Evolutionary conservation across 2,113 vertebrate species (phyloP).

Genomic region (Centrocercus urophasianus): DNA sequence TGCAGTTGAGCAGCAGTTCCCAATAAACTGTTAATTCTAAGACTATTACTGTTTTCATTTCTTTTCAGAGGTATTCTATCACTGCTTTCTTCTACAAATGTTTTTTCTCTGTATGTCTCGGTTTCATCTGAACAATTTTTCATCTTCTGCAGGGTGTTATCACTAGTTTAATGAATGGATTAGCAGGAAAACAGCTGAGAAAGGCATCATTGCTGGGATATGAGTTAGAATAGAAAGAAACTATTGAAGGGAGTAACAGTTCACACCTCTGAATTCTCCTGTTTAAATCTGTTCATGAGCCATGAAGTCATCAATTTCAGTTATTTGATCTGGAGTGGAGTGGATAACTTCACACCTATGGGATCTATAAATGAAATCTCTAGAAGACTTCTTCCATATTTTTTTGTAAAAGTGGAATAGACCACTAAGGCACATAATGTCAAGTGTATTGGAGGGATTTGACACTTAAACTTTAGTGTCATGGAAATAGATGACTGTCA

Average conservation of each 20-base stretch:
- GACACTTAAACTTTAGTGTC: background rate
- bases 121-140: background rate
- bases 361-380: background rate
- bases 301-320: background rate
- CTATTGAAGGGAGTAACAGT: background rate
- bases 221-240: background rate
- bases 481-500: background rate
- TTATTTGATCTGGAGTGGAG: background rate
- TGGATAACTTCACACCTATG: background rate
- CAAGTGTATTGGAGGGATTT: background rate
- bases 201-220: background rate
- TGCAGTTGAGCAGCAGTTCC: background rate
- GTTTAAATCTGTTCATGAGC: background rate
- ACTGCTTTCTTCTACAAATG: background rate
- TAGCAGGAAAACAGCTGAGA: background rate
- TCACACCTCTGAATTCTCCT: background rate
- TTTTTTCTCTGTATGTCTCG: background rate
- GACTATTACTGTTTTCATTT: background rate
- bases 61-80: background rate
- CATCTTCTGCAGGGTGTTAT: background rate
- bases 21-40: background rate
- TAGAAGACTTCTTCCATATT: background rate
- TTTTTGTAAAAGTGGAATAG: background rate
- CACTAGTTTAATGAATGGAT: background rate
- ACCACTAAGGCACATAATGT: background rate